Evolutionary conservation across 2,113 vertebrate genomes (phyloP), one percentile per base, ranked within the genome.

Genomic region (Chaenogobius annularis): DNA sequence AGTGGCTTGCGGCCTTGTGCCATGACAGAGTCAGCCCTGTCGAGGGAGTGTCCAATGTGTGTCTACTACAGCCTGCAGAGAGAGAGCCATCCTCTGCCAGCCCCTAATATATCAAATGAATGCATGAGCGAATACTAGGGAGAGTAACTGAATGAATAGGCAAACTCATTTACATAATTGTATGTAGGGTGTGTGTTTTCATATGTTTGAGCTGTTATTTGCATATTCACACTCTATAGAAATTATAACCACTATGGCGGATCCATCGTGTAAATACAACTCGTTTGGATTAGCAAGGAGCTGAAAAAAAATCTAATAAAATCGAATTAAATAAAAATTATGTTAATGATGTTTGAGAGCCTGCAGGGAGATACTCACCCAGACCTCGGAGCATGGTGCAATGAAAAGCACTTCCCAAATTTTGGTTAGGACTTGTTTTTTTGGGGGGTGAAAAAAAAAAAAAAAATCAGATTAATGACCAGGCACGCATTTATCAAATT

Each of bases 121-220:
- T 94, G 91, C 91, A 90, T 88, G 91, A 91, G 79, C 74, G 84
- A 93, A 91, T 90, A 86, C 88, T 73, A 86, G 85, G 86, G 87
- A 87, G 89, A 88, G 91, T 90, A 90, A 91, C 89, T 90, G 87
- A 91, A 92, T 92, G 90, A 92, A 92, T 90, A 93, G 90, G 86
- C 85, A 91, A 90, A 84, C 83, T 87, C 74, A 93, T 92, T 93
- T 93, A 89, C 90, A 93, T 93, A 92, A 93, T 92, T 92, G 88
- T 89, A 92, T 50, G 7, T 87, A 83, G 88, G 85, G 79, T 90
- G 83, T 91, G 91, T 91, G 78, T 92, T 91, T 92, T 90, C 82
- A 77, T 78, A 80, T 80, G 70, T 92, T 89, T 86, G 75, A 89
- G 80, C 79, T 48, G 67, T 65, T 80, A 93, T 93, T 93, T 92